Percentiles rank a stretch among this genome's conserved stretches.
Conservation (phyloP, 2,113 vertebrate genomes). For the Paradoxurus hermaphroditus region DNA sequence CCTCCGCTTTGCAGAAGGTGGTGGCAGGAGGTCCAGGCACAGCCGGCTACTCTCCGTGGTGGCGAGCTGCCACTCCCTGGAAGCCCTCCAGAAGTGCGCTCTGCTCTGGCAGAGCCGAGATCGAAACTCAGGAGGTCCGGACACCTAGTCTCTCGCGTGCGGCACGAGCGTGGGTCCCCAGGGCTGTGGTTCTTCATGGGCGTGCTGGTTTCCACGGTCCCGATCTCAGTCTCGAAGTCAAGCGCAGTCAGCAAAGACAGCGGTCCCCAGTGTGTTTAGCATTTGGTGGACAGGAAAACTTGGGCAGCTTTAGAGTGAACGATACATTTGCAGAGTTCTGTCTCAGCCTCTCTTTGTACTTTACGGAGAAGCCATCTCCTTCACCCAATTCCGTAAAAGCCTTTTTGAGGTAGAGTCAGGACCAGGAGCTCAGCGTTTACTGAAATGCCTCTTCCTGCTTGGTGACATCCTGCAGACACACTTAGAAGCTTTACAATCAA, state of each 20-base stretch:
- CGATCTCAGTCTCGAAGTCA: not conserved
- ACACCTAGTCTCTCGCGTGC: not conserved
- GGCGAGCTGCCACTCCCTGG: constrained; percentile 55
- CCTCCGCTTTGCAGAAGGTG: not conserved
- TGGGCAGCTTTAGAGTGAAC: not conserved
- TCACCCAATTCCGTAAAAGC: not conserved
- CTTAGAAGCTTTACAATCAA: accelerated
- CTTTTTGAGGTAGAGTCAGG: accelerated
- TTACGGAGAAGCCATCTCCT: not conserved
- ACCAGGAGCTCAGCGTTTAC: not conserved
- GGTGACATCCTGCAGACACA: accelerated
- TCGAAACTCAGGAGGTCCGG: not conserved
- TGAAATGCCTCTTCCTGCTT: accelerated
- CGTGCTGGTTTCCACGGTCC: accelerated
- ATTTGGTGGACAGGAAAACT: not conserved
- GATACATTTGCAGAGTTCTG: not conserved
- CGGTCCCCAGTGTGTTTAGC: accelerated
- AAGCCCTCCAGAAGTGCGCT: not conserved
- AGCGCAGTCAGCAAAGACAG: not conserved
- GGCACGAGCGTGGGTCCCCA: accelerated
- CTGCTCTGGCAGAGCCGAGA: not conserved
- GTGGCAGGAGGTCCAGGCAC: not conserved
- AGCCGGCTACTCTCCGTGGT: not conserved
- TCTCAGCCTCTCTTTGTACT: not conserved
- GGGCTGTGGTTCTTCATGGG: accelerated